Evolutionary conservation across 2,797 vertebrate species (phyloP).

Genomic region (Serranus cabrilla): DNA sequence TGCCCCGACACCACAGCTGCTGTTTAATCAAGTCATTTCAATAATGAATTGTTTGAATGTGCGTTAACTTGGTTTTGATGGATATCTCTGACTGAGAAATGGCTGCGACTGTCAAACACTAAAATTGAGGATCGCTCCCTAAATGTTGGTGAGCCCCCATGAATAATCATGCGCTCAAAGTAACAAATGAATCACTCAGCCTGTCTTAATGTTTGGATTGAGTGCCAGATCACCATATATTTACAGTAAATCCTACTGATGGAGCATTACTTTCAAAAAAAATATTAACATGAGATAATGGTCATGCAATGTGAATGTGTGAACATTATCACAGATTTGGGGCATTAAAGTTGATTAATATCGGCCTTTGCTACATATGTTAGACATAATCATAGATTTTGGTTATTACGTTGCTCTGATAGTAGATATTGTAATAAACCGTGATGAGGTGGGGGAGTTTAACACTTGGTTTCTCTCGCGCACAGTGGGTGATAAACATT

Average conservation of each 20-base stretch:
- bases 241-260: conserved; percentile 57
- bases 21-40: conserved; percentile 69
- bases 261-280: conserved; percentile 44
- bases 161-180: conserved; percentile 54
- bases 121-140: conserved; percentile 54
- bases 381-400: conserved; percentile 55
- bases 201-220: conserved; percentile 61
- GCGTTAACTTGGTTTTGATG: conserved; percentile 63
- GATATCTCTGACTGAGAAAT: conserved; percentile 63
- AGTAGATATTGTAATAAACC: conserved; percentile 60
- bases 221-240: conserved; percentile 40
- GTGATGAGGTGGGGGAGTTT: conserved; percentile 54
- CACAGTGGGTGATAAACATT: conserved; percentile 76
- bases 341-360: conserved; percentile 63
- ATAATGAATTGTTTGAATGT: conserved; percentile 68
- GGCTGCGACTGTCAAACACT: conserved; percentile 58
- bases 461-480: conserved; percentile 55
- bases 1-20: conserved; percentile 56
- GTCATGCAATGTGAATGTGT: conserved; percentile 35
- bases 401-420: conserved; percentile 26
- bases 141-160: conserved; percentile 42
- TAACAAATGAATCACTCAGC: conserved; percentile 63
- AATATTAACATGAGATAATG: conserved; percentile 49
- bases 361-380: conserved; percentile 49
- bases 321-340: conserved; percentile 64